Base-by-base conservation (phyloP, 2,888 invertebrate species). In the Coelinius sp. region DNA sequence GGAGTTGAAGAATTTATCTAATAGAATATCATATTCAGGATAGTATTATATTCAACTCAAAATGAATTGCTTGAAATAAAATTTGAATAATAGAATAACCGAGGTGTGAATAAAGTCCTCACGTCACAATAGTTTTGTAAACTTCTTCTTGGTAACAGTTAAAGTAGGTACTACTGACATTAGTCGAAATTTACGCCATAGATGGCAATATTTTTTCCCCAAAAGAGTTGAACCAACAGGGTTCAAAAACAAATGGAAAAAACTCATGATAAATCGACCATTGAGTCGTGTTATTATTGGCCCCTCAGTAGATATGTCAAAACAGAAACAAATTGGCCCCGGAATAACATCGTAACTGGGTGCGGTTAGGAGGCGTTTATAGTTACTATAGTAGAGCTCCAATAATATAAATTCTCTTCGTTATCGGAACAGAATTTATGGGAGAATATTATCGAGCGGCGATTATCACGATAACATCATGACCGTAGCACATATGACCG, bases 391-490 rank as follows among this genome's bases (percentile, higher is more conserved):
- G 74, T 72, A 72, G 74, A 20, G 78, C 73, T 78, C 77, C 83
- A 83, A 83, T 83, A 84, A 83, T 85, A 85, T 84, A 83, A 85
- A 85, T 86, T 82, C 82, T 81, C 79, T 81, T 84, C 80, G 84
- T 84, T 85, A 84, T 85, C 83, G 73, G 63, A 10, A 63, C 17
- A 73, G 77, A 85, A 86, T 86, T 86, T 86, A 87, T 85, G 84
- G 85, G 80, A 79, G 82, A 82, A 84, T 84, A 86, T 86, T 86
- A 86, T 86, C 86, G 84, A 85, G 79, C 76, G 80, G 81, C 85
- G 86, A 86, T 86, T 85, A 86, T 86, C 83, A 76, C 78, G 84
- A 86, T 86, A 85, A 79, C 81, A 84, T 85, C 81, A 81, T 79
- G 81, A 80, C 79, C 82, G 78, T 81, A 81, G 62, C 79, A 77